These are phyloP conservation scores for Pygoscelis antarcticus DNA, from an alignment of 2,113 vertebrate genomes.

Conservation along the genomic window DNA sequence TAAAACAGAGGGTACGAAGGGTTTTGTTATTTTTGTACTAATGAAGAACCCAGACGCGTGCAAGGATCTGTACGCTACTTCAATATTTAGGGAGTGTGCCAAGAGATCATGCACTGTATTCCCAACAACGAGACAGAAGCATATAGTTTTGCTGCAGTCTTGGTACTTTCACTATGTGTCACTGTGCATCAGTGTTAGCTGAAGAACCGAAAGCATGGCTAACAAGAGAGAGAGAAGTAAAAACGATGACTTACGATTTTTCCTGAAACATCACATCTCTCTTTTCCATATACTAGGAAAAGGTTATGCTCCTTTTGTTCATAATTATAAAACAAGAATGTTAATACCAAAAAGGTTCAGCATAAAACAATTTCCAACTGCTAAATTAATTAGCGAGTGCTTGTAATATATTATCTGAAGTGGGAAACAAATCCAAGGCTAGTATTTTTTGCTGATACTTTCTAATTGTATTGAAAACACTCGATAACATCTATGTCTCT, in stretches of 20 bases:
- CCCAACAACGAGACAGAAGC: neutral
- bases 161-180: slow-evolving; percentile 44
- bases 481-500: slow-evolving; percentile 40
- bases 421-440: slow-evolving; percentile 8
- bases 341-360: slow-evolving; percentile 64
- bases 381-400: slow-evolving; percentile 48
- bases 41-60: slow-evolving; percentile 2
- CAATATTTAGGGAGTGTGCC: neutral
- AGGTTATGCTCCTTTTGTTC: slow-evolving; percentile 61
- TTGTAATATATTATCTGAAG: slow-evolving; percentile 54
- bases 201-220: slow-evolving; percentile 47
- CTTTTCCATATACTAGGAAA: slow-evolving; percentile 55
- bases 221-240: slow-evolving; percentile 33
- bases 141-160: neutral
- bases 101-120: neutral
- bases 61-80: neutral
- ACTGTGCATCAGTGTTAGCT: slow-evolving; percentile 53
- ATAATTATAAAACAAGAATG: slow-evolving; percentile 61
- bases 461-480: slow-evolving; percentile 44
- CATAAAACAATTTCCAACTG: slow-evolving; percentile 59
- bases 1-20: neutral
- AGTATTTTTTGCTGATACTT: slow-evolving; percentile 46
- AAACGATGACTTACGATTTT: slow-evolving; percentile 25
- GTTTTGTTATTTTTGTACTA: neutral
- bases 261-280: slow-evolving; percentile 58